A percentile compares a stretch with the other conserved stretches of the same genome.
phyloP scores from a whole-genome alignment of 2,113 vertebrate species.

The Tragulus kanchil region DNA sequence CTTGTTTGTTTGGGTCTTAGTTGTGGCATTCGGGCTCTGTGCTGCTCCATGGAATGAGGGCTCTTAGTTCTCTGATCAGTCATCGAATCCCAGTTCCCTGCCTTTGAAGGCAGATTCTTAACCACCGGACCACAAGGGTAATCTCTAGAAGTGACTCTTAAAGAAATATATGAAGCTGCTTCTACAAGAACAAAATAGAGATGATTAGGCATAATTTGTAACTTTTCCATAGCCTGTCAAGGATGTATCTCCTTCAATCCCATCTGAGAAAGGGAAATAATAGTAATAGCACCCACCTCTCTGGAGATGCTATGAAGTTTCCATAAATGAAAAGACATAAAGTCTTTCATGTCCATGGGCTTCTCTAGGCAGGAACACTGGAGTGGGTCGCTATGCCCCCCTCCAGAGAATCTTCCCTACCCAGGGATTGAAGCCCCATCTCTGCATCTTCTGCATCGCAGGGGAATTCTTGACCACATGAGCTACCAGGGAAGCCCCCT shows the following conservation, averaged over 20 bases:
- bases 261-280: not conserved
- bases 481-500: not conserved
- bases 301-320: not conserved
- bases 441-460: too few species aligned
- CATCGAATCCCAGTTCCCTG: not conserved
- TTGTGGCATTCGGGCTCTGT: not conserved
- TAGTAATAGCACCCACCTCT: not conserved
- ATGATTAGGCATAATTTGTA: not conserved
- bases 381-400: too few species aligned
- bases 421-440: too few species aligned
- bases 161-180: not conserved
- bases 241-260: not conserved
- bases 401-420: too few species aligned
- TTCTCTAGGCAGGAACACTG: too few species aligned
- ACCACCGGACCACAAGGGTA: not conserved
- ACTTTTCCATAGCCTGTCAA: not conserved
- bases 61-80: not conserved
- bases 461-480: too few species aligned
- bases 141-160: not conserved
- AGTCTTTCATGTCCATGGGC: not conserved
- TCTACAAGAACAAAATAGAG: rapidly evolving
- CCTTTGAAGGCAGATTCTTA: not conserved
- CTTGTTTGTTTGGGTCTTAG: not conserved
- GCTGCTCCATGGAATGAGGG: not conserved
- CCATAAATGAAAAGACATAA: not conserved